Base-by-base conservation (phyloP, 1,140 invertebrate species). In the Drosophila takahashii region DNA sequence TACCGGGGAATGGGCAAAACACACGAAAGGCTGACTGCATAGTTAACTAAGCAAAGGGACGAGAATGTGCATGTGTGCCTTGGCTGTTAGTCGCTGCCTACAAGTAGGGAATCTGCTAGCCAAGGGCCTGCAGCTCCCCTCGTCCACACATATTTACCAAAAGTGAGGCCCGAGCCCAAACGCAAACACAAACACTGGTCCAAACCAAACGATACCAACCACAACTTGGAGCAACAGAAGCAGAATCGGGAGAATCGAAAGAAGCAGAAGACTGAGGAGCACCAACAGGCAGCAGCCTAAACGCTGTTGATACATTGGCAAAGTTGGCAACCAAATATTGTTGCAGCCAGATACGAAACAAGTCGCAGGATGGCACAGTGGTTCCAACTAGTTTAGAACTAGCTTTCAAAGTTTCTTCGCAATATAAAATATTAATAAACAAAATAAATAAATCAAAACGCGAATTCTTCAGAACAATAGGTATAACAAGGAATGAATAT, bases 291-390 rank as follows among this genome's bases (percentile, higher is more conserved):
- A 60, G 52, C 83, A 81, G 77, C 60, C 79, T 87, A 87, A 87
- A 89, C 57, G 83, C 62, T 87, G 83, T 87, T 89, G 83, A 79
- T 73, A 79, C 79, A 83, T 75, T 78, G 75, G 83, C 74, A 77
- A 83, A 77, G 84, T 89, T 87, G 83, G 59, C 84, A 89, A 83
- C 84, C 83, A 87, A 87, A 87, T 87, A 87, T 87, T 87, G 84
- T 83, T 87, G 83, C 84, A 89, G 52, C 26, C 76, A 76, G 79
- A 77, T 66, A 53, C 61, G 57, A 66, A 87, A 76, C 73, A 81
- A 77, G 70, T 47, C 42, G 52, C 29, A 59, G 39, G 16, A 56
- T 32, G 3, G 11, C 45, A 57, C 42, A 56, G 16, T 36, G 18
- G 2, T 34, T 16, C 52, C 7, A 9, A 22, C 3, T 9, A 1